Base-by-base conservation (phyloP, 2,888 invertebrate genomes). In the Cheilosia urbana region DNA sequence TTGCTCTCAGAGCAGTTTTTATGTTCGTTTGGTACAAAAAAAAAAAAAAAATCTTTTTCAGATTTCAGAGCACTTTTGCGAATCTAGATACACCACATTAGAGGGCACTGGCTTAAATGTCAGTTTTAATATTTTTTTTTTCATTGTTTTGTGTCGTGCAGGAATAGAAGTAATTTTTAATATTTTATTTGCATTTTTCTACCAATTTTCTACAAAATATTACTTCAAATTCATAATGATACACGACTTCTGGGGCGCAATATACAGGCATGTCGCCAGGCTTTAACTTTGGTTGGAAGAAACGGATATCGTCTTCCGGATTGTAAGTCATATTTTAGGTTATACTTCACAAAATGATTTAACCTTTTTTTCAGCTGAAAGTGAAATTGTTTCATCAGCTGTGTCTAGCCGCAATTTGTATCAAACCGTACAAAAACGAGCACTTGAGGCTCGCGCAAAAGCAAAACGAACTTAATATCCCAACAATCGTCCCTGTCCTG, bases 341-440 rank as follows among this genome's bases (percentile, higher is more conserved):
- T 85, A 85, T 6, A 42, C 73, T 68, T 62, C 30, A 13, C 30
- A 19, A 60, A 72, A 68, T 84, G 69, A 81, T 81, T 72, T n/a
- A 75, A 80, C 60, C 40, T 40, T 55, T 24, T 13, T 76, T 85
- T 68, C 68, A 85, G 85, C 60, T 45, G 51, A 71, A 72, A 42
- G 40, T 37, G 45, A 68, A 34, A 47, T 76, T 60, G 15, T 68
- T 40, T 45, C 72, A 21, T 55, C 72, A 24, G 21, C 63, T 45
- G 45, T 72, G 0, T 17, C 77, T 0, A 68, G 60, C 37, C 71
- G 85, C 19, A 89, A 88, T 73, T 87, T 91, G 65, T 90, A 89
- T 89, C 88, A 90, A 89, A 90, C 90, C 91, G 92, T 92, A 90
- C 92, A 91, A 78, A 91, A 90, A 88, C 88, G 91, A 71, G 90